These are phyloP conservation scores for Chaitophorus viminalis DNA, from an alignment of 2,888 invertebrate species.

Conservation along the genomic window DNA sequence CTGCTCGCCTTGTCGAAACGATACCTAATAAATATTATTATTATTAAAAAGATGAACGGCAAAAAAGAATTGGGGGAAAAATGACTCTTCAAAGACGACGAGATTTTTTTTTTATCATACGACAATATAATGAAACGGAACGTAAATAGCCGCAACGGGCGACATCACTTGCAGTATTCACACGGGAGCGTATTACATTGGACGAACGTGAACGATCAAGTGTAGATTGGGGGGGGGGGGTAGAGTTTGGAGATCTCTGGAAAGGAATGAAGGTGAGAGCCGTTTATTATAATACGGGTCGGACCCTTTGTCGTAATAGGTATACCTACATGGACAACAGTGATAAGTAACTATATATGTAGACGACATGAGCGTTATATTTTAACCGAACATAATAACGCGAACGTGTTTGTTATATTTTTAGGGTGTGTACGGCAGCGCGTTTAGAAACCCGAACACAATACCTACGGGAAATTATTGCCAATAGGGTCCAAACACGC, in stretches of 20 bases:
- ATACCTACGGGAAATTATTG: slow-evolving; percentile 1
- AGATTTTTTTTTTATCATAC: background rate
- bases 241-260: too few relatives aligned
- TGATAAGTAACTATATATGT: background rate
- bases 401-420: background rate
- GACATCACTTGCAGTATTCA: background rate
- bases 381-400: background rate
- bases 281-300: background rate
- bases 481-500: background rate
- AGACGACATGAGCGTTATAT: background rate
- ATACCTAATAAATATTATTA: background rate
- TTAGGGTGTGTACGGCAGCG: background rate
- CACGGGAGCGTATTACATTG: background rate
- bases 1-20: background rate
- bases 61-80: background rate
- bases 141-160: background rate
- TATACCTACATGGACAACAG: background rate
- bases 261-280: background rate
- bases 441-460: too few relatives aligned
- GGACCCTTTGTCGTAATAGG: background rate
- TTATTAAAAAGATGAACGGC: background rate
- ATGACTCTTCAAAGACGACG: background rate
- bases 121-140: background rate
- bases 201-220: background rate
- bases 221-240: too few relatives aligned